phyloP scores from a whole-genome alignment of 2,797 vertebrate species.

The Echiichthys vipera region DNA sequence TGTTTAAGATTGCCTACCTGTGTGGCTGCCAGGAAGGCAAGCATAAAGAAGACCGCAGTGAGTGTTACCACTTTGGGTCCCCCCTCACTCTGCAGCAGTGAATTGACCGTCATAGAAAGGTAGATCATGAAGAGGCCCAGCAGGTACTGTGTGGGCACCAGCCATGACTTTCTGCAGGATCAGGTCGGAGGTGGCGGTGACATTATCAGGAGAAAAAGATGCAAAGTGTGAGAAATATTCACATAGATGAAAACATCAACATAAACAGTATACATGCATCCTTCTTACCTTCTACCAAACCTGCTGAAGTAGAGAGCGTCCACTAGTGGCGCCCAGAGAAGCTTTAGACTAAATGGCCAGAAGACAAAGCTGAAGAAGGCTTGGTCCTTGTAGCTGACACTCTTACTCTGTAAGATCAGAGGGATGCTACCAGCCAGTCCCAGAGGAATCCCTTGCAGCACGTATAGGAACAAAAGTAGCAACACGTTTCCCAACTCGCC shows the following conservation, averaged over 20 bases:
- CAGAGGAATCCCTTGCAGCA: slow-evolving; percentile 96
- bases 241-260: not conserved
- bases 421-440: slow-evolving; percentile 97
- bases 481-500: slow-evolving; percentile 90
- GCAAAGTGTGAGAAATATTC: not conserved
- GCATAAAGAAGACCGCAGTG: slow-evolving; percentile 94
- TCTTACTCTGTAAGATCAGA: slow-evolving; percentile 94
- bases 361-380: slow-evolving; percentile 98
- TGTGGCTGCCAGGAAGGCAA: slow-evolving; percentile 97
- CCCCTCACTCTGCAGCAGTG: slow-evolving; percentile 85
- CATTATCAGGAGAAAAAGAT: not conserved
- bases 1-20: slow-evolving; percentile 72
- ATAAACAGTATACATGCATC: not conserved
- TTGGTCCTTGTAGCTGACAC: slow-evolving; percentile 95
- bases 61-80: slow-evolving; percentile 89
- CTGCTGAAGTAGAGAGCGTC: slow-evolving; percentile 91
- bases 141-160: slow-evolving; percentile 96
- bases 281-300: slow-evolving; percentile 90
- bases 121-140: slow-evolving; percentile 97
- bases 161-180: slow-evolving; percentile 91
- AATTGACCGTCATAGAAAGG: slow-evolving; percentile 89
- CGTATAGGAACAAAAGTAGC: slow-evolving; percentile 95
- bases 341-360: slow-evolving; percentile 98
- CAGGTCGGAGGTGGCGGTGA: not conserved
- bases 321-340: slow-evolving; percentile 96